Conservation (phyloP, 2,113 vertebrate species). For the Leuciscus idus region DNA sequence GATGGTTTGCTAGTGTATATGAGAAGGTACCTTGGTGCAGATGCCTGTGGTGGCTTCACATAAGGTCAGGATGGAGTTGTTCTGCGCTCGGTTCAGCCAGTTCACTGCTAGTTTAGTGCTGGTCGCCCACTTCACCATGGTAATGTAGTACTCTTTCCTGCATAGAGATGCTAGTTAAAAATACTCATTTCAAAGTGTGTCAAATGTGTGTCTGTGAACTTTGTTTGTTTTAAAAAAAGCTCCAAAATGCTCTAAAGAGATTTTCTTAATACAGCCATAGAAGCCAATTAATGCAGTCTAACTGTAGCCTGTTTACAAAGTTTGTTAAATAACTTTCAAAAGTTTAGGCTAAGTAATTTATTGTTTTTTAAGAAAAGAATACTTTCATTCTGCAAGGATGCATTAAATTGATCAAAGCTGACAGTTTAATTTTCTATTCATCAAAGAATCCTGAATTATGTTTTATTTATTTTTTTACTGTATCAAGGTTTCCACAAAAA, state of each 20-base stretch:
- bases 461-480: too few relatives aligned
- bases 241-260: not conserved
- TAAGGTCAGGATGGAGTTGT: constrained; percentile 93
- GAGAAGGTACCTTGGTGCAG: constrained; percentile 86
- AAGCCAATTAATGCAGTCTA: not conserved
- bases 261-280: not conserved
- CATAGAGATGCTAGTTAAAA: not conserved
- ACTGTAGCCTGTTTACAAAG: not conserved
- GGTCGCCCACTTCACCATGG: constrained; percentile 97
- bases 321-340: not conserved
- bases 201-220: not conserved
- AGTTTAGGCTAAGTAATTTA: not conserved
- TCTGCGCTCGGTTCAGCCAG: constrained; percentile 97
- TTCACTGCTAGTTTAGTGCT: constrained; percentile 97
- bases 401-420: not conserved
- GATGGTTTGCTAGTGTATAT: not conserved
- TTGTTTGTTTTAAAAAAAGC: not conserved
- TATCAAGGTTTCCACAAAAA: not conserved
- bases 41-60: constrained; percentile 96
- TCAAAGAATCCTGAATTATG: not conserved
- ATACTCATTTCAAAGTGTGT: not conserved
- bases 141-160: constrained; percentile 93
- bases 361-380: not conserved
- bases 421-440: not conserved
- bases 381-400: not conserved